Evolutionary conservation across 2,888 invertebrate genomes (phyloP), one percentile per base, ranked within the genome.

Genomic region (Bhutanitis thaidina): DNA sequence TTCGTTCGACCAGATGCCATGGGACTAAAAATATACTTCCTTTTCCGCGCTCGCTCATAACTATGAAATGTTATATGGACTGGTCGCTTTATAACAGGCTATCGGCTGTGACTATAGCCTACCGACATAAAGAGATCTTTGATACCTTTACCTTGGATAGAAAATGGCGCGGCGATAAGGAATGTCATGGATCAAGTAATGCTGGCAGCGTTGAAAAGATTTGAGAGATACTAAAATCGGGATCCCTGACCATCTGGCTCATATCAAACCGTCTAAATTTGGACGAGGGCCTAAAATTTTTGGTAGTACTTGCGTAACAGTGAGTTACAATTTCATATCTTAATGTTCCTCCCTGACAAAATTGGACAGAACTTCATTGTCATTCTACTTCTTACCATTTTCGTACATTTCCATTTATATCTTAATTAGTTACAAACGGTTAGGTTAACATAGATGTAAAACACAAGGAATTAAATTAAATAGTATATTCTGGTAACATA

Each of bases 11-110:
- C 88, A 88, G 88, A 88, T 88, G 88, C 85, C 79, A 64, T 74
- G 55, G 58, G 56, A 73, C 84, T 82, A 86, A 85, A 88, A 86
- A 88, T 87, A 87, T 65, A 85, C 88, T 85, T 88, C 87, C 88
- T 80, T 84, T 83, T 87, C 84, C 84, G 77, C 71, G 75, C 75
- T 53, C 69, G 77, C 69, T 74, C 82, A 87, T 87, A 87, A 80
- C 87, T 87, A 83, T 80, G 85, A 86, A 84, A 85, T 82, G 85
- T 74, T 76, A 79, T 77, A 74, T 71, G 67, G 64, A 62, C 74
- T 74, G 77, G 69, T 69, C 74, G 69, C 74, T 79, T 80, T 79
- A 82, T 81, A 86, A 80, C 84, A 76, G 74, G 75, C 84, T 80
- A 83, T 87, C 78, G 81, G 71, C 66, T 77, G 76, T 78, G 74